Conservation (phyloP, 2,888 invertebrate genomes). For the Ferdinandea cuprea region DNA sequence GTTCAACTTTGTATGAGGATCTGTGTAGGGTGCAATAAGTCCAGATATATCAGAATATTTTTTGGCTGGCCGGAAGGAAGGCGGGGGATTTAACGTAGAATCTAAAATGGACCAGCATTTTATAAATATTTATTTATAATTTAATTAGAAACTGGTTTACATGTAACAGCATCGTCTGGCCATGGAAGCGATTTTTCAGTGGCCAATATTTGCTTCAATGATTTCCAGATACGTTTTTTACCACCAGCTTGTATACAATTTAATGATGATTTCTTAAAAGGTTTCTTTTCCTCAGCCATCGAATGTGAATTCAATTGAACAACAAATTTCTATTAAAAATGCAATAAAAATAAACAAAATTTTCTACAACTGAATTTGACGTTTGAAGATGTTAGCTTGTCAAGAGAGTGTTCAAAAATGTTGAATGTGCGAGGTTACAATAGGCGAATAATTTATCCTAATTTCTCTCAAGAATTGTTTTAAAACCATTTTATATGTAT, state of each 20-base stretch:
- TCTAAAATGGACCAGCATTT: slow-evolving; percentile 87
- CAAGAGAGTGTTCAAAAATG: too few species aligned
- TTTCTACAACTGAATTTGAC: too few species aligned
- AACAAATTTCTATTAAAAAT: too few species aligned
- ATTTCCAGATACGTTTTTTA: slow-evolving; percentile 94
- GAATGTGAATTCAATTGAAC: too few species aligned
- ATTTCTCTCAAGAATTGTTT: too few species aligned
- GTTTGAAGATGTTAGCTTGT: too few species aligned
- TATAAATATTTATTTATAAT: neutral
- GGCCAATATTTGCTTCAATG: slow-evolving; percentile 93
- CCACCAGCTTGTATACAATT: slow-evolving; percentile 77
- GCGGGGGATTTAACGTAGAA: slow-evolving; percentile 94
- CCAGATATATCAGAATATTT: slow-evolving; percentile 97
- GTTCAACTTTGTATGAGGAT: slow-evolving; percentile 94
- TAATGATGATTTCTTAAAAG: slow-evolving; percentile 78
- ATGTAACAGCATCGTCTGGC: slow-evolving; percentile 90
- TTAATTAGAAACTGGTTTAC: slow-evolving; percentile 49
- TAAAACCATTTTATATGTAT: too few species aligned
- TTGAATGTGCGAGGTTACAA: too few species aligned
- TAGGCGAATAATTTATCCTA: too few species aligned
- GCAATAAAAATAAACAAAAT: too few species aligned
- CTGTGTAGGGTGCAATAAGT: slow-evolving; percentile 92
- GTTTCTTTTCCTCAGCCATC: slow-evolving; percentile 48
- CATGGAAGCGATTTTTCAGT: slow-evolving; percentile 91
- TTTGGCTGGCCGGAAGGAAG: slow-evolving; percentile 94